Conservation (phyloP, 2,113 vertebrate species). For the Pelmatolapia mariae region DNA sequence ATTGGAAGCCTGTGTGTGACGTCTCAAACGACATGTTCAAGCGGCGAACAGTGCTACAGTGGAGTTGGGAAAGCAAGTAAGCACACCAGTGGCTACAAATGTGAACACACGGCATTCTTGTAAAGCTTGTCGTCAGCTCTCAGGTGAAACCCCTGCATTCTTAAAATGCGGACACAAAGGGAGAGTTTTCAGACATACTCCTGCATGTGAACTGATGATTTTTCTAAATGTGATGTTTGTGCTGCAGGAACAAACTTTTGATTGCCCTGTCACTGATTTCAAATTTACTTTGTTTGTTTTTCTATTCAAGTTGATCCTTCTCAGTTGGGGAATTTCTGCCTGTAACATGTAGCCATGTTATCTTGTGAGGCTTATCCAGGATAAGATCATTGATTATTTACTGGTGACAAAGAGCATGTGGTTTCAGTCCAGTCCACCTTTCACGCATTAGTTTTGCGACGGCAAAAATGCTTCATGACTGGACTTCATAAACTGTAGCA, state of each 20-base stretch:
- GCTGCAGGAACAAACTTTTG: background rate
- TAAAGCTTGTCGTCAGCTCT: background rate
- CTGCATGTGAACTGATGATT: background rate
- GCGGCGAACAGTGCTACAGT: constrained; percentile 42
- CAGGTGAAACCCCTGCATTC: background rate
- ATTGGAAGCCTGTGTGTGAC: constrained; percentile 11
- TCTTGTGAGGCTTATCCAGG: background rate
- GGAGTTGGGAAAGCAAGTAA: constrained; percentile 65
- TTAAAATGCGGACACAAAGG: background rate
- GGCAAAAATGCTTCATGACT: background rate
- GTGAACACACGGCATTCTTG: background rate
- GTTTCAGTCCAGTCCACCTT: fast-evolving
- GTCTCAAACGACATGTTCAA: background rate
- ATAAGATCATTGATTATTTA: background rate
- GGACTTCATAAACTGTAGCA: fast-evolving
- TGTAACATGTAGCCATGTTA: background rate
- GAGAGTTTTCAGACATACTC: fast-evolving
- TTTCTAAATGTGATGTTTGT: background rate
- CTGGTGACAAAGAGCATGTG: background rate
- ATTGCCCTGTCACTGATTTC: background rate
- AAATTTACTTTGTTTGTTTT: background rate
- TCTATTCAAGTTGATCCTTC: background rate
- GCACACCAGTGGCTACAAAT: background rate
- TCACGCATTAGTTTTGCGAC: background rate
- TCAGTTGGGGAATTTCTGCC: background rate